A percentile compares a stretch with the other conserved stretches of the same genome.
These are phyloP conservation scores for Kuschelorhynchus macadamiae DNA, from an alignment of 2,888 invertebrate species.

Conservation along the genomic window DNA sequence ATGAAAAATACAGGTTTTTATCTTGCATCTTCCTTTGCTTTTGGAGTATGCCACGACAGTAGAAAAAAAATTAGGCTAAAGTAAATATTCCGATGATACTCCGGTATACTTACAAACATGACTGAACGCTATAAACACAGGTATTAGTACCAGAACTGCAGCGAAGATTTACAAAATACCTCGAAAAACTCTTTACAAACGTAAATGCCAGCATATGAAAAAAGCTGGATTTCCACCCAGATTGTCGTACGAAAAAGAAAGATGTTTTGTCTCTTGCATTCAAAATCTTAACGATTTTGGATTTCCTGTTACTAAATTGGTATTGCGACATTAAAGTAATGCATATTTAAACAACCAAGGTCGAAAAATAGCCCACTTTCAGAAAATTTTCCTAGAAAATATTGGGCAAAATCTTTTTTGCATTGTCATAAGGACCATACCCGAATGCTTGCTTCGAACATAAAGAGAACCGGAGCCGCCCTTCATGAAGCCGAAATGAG, in stretches of 20 bases:
- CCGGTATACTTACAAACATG: no score
- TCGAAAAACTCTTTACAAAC: neutral
- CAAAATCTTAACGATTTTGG: neutral
- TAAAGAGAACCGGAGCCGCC: no score
- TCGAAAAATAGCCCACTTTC: neutral
- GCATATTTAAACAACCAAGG: neutral
- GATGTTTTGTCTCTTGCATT: neutral
- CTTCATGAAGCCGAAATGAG: no score
- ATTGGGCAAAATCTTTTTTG: neutral
- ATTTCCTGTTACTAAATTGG: neutral
- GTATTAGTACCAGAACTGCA: neutral
- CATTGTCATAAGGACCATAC: neutral
- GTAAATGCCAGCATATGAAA: neutral
- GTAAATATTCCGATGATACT: no score
- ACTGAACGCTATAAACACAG: no score
- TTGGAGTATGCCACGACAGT: no score
- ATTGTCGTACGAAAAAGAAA: neutral
- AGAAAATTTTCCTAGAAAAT: neutral
- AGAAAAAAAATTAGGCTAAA: no score
- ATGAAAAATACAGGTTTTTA: no score
- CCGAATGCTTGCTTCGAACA: neutral
- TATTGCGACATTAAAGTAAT: no score
- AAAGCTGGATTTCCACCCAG: neutral
- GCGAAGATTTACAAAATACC: neutral
- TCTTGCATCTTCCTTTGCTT: no score